These are phyloP conservation scores for Orthosia gothica DNA, from an alignment of 2,888 invertebrate genomes.

Conservation along the genomic window DNA sequence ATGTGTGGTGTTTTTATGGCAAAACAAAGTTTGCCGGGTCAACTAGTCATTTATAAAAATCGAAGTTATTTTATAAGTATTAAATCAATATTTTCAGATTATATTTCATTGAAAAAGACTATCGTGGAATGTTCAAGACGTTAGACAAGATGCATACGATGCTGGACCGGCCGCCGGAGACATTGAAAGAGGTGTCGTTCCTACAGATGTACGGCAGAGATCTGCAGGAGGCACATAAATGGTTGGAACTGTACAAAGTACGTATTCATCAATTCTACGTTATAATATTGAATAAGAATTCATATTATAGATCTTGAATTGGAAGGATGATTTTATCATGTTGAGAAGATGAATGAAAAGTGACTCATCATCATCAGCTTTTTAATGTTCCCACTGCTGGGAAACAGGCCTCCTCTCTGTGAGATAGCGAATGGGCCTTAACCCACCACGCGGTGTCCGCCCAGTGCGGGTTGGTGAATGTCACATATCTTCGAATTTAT, in stretches of 20 bases:
- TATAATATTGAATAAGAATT: neutral
- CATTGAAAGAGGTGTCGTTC: constrained; percentile 99
- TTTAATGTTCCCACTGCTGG: too few relatives aligned
- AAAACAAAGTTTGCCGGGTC: too few relatives aligned
- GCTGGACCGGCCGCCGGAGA: constrained; percentile 98
- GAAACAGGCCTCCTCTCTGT: too few relatives aligned
- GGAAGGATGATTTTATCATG: too few relatives aligned
- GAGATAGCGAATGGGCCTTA: too few relatives aligned
- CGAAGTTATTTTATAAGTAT: neutral
- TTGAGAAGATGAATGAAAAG: too few relatives aligned
- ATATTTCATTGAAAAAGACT: constrained; percentile 99
- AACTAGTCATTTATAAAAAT: too few relatives aligned
- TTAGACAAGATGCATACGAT: constrained; percentile 98
- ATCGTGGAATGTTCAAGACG: constrained; percentile 98
- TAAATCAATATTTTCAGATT: constrained; percentile 88
- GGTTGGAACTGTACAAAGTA: constrained; percentile 97
- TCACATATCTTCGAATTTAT: too few relatives aligned
- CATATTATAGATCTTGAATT: neutral
- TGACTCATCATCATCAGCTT: too few relatives aligned
- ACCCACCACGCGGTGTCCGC: too few relatives aligned
- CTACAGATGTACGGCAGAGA: constrained; percentile 99
- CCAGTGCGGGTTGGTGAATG: too few relatives aligned
- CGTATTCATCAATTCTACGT: neutral
- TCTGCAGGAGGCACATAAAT: constrained; percentile 98
- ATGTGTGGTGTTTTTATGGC: too few relatives aligned